Evolutionary conservation across 1,140 invertebrate genomes (phyloP), one percentile per base, ranked within the genome.

Genomic region (Bombus vancouverensis): DNA sequence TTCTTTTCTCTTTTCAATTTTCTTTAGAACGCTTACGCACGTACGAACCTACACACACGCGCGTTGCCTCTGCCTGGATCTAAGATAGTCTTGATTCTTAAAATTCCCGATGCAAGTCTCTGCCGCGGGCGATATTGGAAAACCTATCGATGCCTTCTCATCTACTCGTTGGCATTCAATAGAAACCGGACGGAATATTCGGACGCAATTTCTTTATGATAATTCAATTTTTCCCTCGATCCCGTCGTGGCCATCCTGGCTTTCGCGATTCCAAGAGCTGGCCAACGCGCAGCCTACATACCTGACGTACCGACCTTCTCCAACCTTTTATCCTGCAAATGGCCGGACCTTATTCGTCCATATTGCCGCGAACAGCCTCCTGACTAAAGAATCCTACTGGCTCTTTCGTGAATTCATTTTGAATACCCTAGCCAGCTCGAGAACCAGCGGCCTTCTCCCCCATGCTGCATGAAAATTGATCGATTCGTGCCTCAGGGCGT

Each of bases 181-280:
- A 84, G 87, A 88, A 72, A 85, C 83, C 83, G 89, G 86, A 87
- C 88, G 86, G 88, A 92, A 92, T 92, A 92, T 90, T 91, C 86
- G 88, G 86, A 81, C 81, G 82, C 91, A 92, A 92, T 92, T 92
- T 88, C 91, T 91, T 92, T 92, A 92, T 92, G 91, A 92, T 92
- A 92, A 92, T 92, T 92, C 91, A 88, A 92, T 92, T 91, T 91
- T 88, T 91, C 85, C 83, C 68, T 72, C 59, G 87, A 62, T 72
- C 59, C 65, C 59, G 32, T n/a, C n/a, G n/a, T 68, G 62, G 65
- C 74, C 75, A 68, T 68, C 47, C 25, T 28, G 22, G 28, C 39
- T 15, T 32, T 34, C 73, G 59, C 87, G 62, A 57, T 78, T 87
- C 85, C 44, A 66, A n/a, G 47, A 62, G 66, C 65, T 77, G 53